Conservation (phyloP, 1,140 invertebrate species). For the Oryctes rhinoceros region DNA sequence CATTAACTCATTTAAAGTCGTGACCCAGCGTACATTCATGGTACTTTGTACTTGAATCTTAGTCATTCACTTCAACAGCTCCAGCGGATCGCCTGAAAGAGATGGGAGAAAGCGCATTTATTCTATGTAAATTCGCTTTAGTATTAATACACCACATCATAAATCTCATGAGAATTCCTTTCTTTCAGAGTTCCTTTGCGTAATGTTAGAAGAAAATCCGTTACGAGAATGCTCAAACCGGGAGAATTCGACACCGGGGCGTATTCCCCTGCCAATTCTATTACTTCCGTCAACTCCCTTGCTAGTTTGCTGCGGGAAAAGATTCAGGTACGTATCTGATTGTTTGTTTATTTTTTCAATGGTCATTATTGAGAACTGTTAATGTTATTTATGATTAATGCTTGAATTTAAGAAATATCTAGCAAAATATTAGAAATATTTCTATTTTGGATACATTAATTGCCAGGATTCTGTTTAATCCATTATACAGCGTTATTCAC, state of each 20-base stretch:
- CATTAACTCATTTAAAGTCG: slow-evolving; percentile 28
- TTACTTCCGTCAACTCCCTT: slow-evolving; percentile 83
- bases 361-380: background rate
- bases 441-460: too few relatives aligned
- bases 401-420: too few relatives aligned
- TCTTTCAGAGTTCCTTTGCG: slow-evolving; percentile 57
- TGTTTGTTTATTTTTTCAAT: background rate
- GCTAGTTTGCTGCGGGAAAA: slow-evolving; percentile 83
- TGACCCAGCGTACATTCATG: background rate
- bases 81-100: background rate
- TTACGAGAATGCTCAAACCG: slow-evolving; percentile 59
- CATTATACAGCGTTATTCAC: too few relatives aligned
- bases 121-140: background rate
- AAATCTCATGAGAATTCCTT: background rate
- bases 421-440: too few relatives aligned
- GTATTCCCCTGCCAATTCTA: slow-evolving; percentile 72
- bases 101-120: background rate
- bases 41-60: slow-evolving; percentile 3
- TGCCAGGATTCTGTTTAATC: too few relatives aligned
- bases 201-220: slow-evolving; percentile 59
- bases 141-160: background rate
- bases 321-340: slow-evolving; percentile 69
- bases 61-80: background rate
- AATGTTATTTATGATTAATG: background rate
- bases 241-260: slow-evolving; percentile 59